Percentiles rank a stretch among this genome's conserved stretches.
phyloP scores from a whole-genome alignment of 2,113 vertebrate species.

The Gallinago undulata region DNA sequence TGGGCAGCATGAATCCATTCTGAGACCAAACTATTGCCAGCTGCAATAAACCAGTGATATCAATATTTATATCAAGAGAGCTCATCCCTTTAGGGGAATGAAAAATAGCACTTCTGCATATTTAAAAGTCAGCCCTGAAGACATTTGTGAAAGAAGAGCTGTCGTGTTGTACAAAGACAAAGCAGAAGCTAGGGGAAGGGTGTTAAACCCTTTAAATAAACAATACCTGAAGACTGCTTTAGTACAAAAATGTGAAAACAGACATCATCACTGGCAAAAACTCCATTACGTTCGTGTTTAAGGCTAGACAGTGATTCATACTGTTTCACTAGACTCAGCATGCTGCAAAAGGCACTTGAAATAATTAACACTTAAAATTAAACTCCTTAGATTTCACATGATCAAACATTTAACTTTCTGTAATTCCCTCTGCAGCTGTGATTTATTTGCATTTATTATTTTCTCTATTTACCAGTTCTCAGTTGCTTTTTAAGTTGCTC shows the following conservation, averaged over 20 bases:
- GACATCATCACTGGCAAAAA: not conserved
- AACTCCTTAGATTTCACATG: slow-evolving; percentile 59
- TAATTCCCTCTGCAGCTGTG: slow-evolving; percentile 54
- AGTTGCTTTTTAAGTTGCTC: slow-evolving; percentile 32
- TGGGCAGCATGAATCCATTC: not conserved
- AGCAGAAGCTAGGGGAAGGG: not conserved
- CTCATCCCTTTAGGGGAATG: not conserved
- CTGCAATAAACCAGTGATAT: slow-evolving; percentile 14
- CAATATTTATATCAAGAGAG: slow-evolving; percentile 32
- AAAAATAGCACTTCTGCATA: not conserved
- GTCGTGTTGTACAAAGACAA: not conserved
- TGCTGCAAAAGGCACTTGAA: slow-evolving; percentile 61
- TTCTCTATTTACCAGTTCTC: slow-evolving; percentile 23
- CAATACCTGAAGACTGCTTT: not conserved
- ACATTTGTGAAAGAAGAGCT: not conserved
- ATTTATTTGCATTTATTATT: slow-evolving; percentile 64
- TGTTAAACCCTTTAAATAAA: not conserved
- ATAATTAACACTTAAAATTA: slow-evolving; percentile 69
- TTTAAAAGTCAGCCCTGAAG: not conserved
- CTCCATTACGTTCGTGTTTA: slow-evolving; percentile 29
- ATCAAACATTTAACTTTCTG: slow-evolving; percentile 60
- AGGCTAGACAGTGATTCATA: slow-evolving; percentile 56
- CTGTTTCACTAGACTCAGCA: slow-evolving; percentile 55
- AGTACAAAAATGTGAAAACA: slow-evolving; percentile 4
- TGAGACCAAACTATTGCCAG: not conserved